These are phyloP conservation scores for Leptobrachium ailaonicum DNA, from an alignment of 2,113 vertebrate genomes.

Conservation along the genomic window DNA sequence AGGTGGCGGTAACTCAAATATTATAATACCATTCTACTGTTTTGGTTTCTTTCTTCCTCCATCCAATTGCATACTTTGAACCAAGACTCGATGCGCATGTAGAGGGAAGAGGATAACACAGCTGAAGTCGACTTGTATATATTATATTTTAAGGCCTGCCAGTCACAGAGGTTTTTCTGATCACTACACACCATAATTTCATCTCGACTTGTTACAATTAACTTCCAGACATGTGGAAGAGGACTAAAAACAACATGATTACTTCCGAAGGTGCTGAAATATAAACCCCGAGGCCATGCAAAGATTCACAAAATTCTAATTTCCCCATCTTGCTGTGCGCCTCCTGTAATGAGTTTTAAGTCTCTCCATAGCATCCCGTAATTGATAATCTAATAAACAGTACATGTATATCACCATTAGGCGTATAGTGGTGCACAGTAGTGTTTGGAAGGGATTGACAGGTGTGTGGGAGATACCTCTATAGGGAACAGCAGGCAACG, in stretches of 20 bases:
- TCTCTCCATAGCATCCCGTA: conserved; percentile 32
- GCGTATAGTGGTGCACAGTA: conserved; percentile 8
- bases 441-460: conserved; percentile 26
- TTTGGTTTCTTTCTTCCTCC: conserved; percentile 17
- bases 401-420: conserved; percentile 36
- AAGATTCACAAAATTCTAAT: conserved; percentile 35
- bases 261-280: conserved; percentile 30
- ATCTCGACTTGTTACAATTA: conserved; percentile 47
- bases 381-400: conserved; percentile 42
- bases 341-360: conserved; percentile 42
- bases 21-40: conserved; percentile 5
- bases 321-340: conserved; percentile 35
- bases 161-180: conserved; percentile 25
- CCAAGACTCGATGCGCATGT: conserved; percentile 9
- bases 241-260: conserved; percentile 37
- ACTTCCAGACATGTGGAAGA: conserved; percentile 37
- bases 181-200: conserved; percentile 24
- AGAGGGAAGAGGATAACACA: conserved; percentile 30
- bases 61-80: conserved; percentile 11
- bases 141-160: conserved; percentile 43
- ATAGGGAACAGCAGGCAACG: conserved; percentile 7
- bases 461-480: conserved; percentile 23
- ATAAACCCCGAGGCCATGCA: conserved; percentile 32
- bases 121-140: conserved; percentile 40
- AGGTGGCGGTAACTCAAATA: conserved; percentile 35